A percentile compares a stretch with the other conserved stretches of the same genome.
These are phyloP conservation scores for Hyperoplus immaculatus DNA, from an alignment of 2,797 vertebrate genomes.

Conservation along the genomic window DNA sequence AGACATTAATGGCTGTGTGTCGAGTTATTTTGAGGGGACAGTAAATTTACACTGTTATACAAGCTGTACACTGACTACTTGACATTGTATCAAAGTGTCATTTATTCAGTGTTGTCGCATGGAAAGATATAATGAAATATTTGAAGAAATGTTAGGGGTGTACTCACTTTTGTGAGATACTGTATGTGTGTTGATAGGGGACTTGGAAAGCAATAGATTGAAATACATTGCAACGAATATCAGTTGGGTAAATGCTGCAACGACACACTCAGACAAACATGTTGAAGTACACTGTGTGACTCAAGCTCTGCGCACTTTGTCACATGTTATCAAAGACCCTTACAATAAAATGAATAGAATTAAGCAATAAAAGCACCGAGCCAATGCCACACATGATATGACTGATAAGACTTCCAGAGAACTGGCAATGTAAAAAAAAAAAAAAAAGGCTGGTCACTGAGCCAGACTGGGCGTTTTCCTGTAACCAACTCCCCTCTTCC, in stretches of 20 bases:
- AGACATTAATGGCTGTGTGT: too few relatives aligned
- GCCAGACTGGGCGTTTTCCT: background rate
- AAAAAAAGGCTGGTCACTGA: background rate
- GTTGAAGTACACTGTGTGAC: background rate
- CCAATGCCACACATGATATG: too few relatives aligned
- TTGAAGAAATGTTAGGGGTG: too few relatives aligned
- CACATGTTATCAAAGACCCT: background rate
- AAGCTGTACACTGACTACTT: too few relatives aligned
- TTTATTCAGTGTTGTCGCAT: too few relatives aligned
- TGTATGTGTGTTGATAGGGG: background rate
- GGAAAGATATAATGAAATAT: too few relatives aligned
- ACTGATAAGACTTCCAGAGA: slow-evolving; percentile 25
- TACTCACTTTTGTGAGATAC: too few relatives aligned
- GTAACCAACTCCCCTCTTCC: background rate
- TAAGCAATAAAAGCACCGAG: slow-evolving; percentile 10
- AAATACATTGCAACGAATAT: background rate
- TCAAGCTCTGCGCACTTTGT: background rate
- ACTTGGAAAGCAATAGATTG: background rate
- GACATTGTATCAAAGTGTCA: too few relatives aligned
- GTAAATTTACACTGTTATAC: too few relatives aligned
- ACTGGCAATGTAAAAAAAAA: background rate
- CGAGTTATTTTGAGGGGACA: too few relatives aligned
- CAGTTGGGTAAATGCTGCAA: background rate
- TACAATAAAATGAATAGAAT: background rate
- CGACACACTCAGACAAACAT: slow-evolving; percentile 1